Evolutionary conservation across 2,888 invertebrate species (phyloP).

Genomic region (Agrilus mali): DNA sequence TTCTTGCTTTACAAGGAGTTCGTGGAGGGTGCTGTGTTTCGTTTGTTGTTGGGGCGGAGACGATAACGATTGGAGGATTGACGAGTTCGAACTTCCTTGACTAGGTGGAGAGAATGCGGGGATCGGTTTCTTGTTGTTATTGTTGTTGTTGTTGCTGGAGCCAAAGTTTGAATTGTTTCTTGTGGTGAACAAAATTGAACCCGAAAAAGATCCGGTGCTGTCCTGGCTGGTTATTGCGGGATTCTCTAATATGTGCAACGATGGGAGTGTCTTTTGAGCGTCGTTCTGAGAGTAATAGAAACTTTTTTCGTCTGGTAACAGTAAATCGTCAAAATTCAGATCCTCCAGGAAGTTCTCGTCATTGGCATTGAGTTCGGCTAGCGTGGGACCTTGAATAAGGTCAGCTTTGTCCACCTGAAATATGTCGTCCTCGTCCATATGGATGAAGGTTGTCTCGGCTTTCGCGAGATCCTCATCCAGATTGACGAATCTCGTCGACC

Average conservation of each 20-base stretch:
- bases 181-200: too few species aligned
- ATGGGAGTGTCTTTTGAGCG: conserved; percentile 8
- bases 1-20: conserved; percentile 56
- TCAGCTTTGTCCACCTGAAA: conserved; percentile 82
- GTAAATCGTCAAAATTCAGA: conserved; percentile 74
- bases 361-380: conserved; percentile 76
- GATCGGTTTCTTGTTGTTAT: conserved; percentile 21
- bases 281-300: conserved; percentile 29
- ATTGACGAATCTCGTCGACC: conserved; percentile 30
- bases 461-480: conserved; percentile 25
- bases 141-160: conserved; percentile 16
- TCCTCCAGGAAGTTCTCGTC: conserved; percentile 73
- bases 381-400: conserved; percentile 66
- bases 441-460: conserved; percentile 45
- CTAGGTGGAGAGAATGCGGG: conserved; percentile 54
- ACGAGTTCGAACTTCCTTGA: conserved; percentile 48
- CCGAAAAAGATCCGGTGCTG: conserved; percentile 2
- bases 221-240: conserved; percentile 10
- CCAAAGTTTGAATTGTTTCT: conserved; percentile 3
- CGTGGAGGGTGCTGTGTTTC: conserved; percentile 44
- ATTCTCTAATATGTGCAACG: not conserved
- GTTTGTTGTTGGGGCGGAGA: conserved; percentile 27
- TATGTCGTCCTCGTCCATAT: conserved; percentile 81
- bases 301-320: conserved; percentile 57
- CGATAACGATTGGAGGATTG: conserved; percentile 36